These are phyloP conservation scores for Apis florea DNA, from an alignment of 1,140 invertebrate species.

Conservation along the genomic window DNA sequence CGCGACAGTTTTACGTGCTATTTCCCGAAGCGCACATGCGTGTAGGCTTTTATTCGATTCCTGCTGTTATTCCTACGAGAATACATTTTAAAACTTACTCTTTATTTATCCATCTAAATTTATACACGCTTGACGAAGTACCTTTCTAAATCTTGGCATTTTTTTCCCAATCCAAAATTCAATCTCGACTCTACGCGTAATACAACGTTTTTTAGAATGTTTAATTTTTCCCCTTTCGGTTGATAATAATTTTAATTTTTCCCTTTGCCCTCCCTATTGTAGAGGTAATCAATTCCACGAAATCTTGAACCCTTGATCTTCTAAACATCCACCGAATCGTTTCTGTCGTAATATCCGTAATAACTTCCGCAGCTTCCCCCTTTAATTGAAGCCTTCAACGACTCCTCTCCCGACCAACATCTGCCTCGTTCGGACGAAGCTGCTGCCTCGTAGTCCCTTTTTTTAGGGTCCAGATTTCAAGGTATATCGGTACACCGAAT, in stretches of 20 bases:
- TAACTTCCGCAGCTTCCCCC: slow-evolving; percentile 8
- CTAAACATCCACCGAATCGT: background rate
- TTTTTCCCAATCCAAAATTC: no score
- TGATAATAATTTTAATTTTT: background rate
- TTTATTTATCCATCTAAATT: background rate
- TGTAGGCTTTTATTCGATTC: background rate
- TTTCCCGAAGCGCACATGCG: background rate
- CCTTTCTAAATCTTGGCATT: no score
- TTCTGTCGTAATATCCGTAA: slow-evolving; percentile 5
- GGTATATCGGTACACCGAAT: background rate
- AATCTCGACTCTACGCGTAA: no score
- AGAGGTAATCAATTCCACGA: background rate
- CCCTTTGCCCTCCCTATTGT: background rate
- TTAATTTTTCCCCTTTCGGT: no score
- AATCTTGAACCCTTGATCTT: background rate
- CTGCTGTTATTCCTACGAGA: background rate
- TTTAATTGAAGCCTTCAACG: slow-evolving; percentile 21
- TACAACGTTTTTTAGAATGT: no score
- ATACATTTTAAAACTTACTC: background rate
- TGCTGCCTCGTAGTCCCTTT: background rate
- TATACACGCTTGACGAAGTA: no score
- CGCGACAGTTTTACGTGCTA: background rate
- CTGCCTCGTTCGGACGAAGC: slow-evolving; percentile 4
- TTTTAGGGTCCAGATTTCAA: slow-evolving; percentile 3
- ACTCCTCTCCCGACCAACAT: slow-evolving; percentile 12